A percentile compares a stretch with the other conserved stretches of the same genome.
phyloP scores from a whole-genome alignment of 2,113 vertebrate genomes.

The Toxostoma redivivum region DNA sequence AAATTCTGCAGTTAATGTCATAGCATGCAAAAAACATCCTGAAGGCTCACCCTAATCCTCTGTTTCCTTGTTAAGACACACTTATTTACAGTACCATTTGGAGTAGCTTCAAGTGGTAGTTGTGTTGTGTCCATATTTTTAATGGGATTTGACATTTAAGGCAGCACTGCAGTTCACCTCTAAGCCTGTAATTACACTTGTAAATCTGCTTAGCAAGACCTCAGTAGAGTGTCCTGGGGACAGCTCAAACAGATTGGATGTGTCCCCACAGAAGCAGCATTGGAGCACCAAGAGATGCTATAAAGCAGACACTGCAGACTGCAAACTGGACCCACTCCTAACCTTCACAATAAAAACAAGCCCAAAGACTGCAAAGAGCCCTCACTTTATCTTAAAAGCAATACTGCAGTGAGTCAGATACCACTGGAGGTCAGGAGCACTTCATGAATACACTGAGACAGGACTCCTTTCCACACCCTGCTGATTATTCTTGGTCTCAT shows the following conservation, averaged over 20 bases:
- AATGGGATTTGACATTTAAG: constrained; percentile 1
- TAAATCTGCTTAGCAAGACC: constrained; percentile 11
- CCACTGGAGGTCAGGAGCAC: constrained; percentile 52
- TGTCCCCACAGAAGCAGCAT: neutral
- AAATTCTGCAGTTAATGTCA: neutral
- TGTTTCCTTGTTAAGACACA: neutral
- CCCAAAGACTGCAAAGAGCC: neutral
- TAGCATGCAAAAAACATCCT: neutral
- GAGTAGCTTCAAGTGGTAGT: neutral
- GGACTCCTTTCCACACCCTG: neutral
- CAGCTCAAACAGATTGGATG: neutral
- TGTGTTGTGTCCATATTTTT: neutral
- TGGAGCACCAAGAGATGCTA: neutral
- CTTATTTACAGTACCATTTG: neutral
- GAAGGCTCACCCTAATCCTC: neutral
- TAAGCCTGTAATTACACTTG: neutral
- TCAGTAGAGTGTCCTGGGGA: neutral
- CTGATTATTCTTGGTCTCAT: neutral
- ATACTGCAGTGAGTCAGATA: neutral
- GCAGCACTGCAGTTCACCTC: constrained; percentile 13
- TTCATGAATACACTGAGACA: neutral
- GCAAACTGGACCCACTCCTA: neutral
- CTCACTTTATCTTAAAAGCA: neutral
- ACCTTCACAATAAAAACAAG: neutral
- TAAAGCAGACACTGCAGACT: neutral